These are phyloP conservation scores for Drosophila busckii DNA, from an alignment of 1,140 invertebrate species.

Conservation along the genomic window DNA sequence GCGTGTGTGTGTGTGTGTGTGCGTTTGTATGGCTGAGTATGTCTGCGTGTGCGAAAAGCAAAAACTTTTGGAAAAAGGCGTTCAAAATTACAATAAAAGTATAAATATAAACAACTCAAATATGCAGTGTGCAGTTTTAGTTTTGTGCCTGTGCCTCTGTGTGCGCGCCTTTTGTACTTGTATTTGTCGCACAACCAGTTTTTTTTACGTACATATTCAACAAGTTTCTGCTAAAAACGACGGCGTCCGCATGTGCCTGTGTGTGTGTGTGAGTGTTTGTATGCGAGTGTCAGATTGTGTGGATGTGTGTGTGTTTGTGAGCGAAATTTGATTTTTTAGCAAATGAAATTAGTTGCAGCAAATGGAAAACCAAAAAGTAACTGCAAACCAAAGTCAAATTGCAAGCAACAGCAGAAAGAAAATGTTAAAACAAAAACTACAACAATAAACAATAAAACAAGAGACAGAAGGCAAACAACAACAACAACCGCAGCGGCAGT, in stretches of 20 bases:
- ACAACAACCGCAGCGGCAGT: neutral
- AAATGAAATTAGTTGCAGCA: constrained; percentile 44
- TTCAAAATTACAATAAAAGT: constrained; percentile 21
- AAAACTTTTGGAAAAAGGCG: constrained; percentile 13
- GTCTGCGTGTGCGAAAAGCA: constrained; percentile 15
- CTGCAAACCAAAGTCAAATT: constrained; percentile 43
- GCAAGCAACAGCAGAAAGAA: constrained; percentile 22
- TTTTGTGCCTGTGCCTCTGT: constrained; percentile 4
- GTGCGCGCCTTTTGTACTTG: constrained; percentile 29
- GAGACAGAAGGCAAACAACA: constrained; percentile 22
- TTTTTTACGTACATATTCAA: constrained; percentile 50
- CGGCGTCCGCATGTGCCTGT: constrained; percentile 18
- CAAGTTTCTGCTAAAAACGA: constrained; percentile 53
- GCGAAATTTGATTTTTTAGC: constrained; percentile 47
- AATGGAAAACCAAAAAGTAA: constrained; percentile 40
- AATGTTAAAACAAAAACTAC: neutral
- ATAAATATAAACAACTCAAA: constrained; percentile 44
- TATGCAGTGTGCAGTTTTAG: constrained; percentile 25
- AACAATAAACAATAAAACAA: constrained; percentile 6
- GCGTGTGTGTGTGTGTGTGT: constrained; percentile 10
- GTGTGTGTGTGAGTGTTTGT: constrained; percentile 4
- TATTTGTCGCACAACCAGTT: constrained; percentile 46
- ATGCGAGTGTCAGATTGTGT: neutral
- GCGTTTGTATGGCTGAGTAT: neutral
- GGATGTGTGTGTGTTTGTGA: constrained; percentile 21